Conservation (phyloP, 2,113 vertebrate species). For the Forbesichthys agassizii region DNA sequence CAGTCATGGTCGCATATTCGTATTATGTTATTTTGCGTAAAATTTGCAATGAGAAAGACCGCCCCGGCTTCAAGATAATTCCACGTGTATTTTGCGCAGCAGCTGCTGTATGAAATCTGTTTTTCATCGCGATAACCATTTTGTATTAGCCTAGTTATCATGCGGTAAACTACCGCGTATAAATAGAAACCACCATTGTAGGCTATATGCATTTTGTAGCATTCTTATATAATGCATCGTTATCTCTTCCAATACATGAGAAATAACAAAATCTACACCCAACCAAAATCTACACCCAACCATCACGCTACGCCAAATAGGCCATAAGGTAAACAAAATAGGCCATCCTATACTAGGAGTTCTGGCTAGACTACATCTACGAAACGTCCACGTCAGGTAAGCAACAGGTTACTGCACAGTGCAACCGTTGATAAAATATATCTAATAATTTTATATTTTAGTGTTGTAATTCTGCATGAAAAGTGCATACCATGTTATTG, state of each 20-base stretch:
- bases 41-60: neutral
- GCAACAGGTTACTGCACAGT: no score
- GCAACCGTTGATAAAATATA: no score
- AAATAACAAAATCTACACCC: no score
- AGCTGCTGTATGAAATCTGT: slow-evolving; percentile 1
- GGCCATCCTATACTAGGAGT: no score
- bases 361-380: no score
- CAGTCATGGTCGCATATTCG: neutral
- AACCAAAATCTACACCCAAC: no score
- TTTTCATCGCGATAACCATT: slow-evolving; percentile 1
- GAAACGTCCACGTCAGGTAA: no score
- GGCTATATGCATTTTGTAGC: slow-evolving; percentile 10
- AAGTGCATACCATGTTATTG: no score
- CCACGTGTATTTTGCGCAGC: neutral
- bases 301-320: no score
- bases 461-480: no score
- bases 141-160: slow-evolving; percentile 3
- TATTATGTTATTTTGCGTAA: neutral
- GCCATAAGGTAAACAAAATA: no score
- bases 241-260: neutral
- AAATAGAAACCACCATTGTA: slow-evolving; percentile 30
- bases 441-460: no score
- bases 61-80: neutral
- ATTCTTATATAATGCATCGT: neutral
- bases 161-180: neutral